Evolutionary conservation across 2,113 vertebrate species (phyloP), one percentile per base, ranked within the genome.

Genomic region (Ailurus styani): DNA sequence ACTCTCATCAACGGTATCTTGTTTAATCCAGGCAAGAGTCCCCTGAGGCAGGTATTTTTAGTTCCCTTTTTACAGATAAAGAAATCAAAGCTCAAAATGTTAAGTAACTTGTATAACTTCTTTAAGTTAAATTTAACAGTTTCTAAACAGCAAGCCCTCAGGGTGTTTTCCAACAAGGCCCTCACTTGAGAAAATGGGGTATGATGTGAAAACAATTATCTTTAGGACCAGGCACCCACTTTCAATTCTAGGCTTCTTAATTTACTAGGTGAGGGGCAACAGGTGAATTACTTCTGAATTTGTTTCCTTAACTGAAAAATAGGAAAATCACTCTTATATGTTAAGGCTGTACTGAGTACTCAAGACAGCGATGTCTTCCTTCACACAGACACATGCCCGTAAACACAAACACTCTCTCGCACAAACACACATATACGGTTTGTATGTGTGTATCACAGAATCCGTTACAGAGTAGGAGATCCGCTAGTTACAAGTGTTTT

Each of bases 31-130:
- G 21, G 47, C 12, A 50, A 66, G 5, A 21, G 25, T 81, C 9
- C 34, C 68, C 75, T n/a, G 15, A 73, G 47, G 17, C n/a, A 55
- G 52, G 55, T 40, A 40, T n/a, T 70, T 72, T 50, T 25, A 57
- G n/a, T 47, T 52, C 11, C 11, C 3, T 66, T 82, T 94, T 78
- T 57, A 88, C 34, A 91, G 70, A 91, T 55, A 82, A 66, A 88
- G 45, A 91, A 96, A 82, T 81, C 50, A 77, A 77, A 97, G 60
- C 64, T 93, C 15, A 78, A 82, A 89, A 83, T 87, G 40, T 62
- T 95, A 78, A 90, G 45, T 60, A 88, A 50, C 13, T 25, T 27
- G 2, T 27, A 23, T 40, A 62, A 34, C 29, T 85, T 77, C 40
- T 66, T 86, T 66, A 92, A 70, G 66, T 54, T 73, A 72, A 89